Percentiles rank a stretch among this genome's conserved stretches.
phyloP scores from a whole-genome alignment of 2,113 vertebrate species.

The Marmota monax region DNA sequence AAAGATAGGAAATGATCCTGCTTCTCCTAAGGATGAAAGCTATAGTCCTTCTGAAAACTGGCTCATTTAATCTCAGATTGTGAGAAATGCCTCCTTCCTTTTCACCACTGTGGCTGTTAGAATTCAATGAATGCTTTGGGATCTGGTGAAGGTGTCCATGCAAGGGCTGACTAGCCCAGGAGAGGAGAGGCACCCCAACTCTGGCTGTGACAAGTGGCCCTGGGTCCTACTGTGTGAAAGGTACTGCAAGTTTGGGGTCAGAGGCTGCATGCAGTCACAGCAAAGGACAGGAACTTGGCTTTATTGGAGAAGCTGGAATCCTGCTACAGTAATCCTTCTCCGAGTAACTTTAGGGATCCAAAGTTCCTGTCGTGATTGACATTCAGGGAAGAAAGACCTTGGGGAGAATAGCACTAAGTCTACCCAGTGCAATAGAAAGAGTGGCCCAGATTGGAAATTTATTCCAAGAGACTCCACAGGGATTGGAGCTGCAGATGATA shows the following conservation, averaged over 20 bases:
- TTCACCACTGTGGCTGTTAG: background rate
- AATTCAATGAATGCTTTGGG: background rate
- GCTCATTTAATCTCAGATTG: background rate
- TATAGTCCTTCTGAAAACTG: background rate
- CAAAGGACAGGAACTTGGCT: background rate
- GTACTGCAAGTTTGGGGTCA: background rate
- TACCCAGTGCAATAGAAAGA: background rate
- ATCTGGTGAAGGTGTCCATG: background rate
- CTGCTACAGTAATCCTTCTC: background rate
- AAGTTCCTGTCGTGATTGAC: background rate
- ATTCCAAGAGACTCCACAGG: background rate
- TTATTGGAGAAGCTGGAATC: background rate
- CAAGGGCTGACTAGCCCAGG: background rate
- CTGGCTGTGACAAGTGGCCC: background rate
- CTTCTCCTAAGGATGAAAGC: background rate
- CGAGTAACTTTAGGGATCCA: background rate
- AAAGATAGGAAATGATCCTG: constrained; percentile 36
- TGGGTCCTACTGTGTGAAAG: background rate
- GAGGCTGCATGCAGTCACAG: background rate
- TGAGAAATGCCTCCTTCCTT: background rate
- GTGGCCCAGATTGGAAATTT: background rate
- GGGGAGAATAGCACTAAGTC: background rate
- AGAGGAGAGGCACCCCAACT: background rate
- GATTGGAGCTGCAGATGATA: background rate
- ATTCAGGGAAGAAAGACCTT: background rate